These are phyloP conservation scores for Amazona guildingii DNA, from an alignment of 2,113 vertebrate genomes.

Conservation along the genomic window DNA sequence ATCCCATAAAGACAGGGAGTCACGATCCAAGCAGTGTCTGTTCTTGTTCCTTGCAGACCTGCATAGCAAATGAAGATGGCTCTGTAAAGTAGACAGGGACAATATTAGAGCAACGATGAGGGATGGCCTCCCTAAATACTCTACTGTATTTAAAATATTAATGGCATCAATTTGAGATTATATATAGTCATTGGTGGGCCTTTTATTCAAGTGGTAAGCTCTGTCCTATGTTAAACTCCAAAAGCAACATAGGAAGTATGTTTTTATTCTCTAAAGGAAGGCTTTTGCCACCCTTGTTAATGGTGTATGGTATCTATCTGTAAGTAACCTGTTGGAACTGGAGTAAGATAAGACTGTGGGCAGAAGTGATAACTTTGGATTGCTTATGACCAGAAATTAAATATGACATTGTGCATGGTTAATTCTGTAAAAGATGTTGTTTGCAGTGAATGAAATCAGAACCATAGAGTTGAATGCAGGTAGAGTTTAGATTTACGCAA, in stretches of 20 bases:
- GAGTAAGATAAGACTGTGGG: neutral
- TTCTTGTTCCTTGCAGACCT: neutral
- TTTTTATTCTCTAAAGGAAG: neutral
- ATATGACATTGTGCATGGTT: neutral
- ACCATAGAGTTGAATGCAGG: neutral
- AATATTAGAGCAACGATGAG: neutral
- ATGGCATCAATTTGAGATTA: neutral
- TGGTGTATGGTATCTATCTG: neutral
- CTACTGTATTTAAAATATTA: neutral
- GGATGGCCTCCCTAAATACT: neutral
- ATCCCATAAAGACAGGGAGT: neutral
- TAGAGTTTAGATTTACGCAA: neutral
- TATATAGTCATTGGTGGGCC: neutral
- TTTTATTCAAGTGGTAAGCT: neutral
- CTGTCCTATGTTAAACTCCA: neutral
- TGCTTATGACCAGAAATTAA: neutral
- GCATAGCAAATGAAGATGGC: rapidly evolving
- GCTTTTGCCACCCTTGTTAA: neutral
- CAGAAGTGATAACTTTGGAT: neutral
- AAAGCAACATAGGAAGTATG: neutral
- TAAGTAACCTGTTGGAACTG: neutral
- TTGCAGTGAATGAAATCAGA: neutral
- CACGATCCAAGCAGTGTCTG: neutral
- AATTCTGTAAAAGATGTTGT: neutral
- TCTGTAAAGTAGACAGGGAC: neutral